A percentile compares a stretch with the other conserved stretches of the same genome.
These are phyloP conservation scores for Callospermophilus lateralis DNA, from an alignment of 2,113 vertebrate genomes.

Conservation along the genomic window DNA sequence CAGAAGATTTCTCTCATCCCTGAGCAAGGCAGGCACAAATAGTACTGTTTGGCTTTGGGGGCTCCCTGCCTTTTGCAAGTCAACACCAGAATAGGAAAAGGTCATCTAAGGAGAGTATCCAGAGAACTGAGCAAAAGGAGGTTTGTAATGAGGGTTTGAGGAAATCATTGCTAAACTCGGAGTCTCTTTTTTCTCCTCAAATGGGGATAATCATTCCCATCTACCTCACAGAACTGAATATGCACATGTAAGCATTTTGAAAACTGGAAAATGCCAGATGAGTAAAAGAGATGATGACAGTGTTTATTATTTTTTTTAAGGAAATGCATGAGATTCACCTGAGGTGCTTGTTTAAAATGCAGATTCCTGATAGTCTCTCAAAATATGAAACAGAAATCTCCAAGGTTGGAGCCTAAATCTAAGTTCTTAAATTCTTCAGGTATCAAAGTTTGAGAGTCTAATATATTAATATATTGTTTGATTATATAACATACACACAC, in stretches of 20 bases:
- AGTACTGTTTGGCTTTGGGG: background rate
- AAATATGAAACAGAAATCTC: conserved; percentile 39
- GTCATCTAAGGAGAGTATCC: conserved; percentile 59
- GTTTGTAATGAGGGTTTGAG: conserved; percentile 12
- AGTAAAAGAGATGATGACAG: conserved; percentile 52
- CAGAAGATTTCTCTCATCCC: conserved; percentile 44
- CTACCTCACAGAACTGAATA: conserved; percentile 66
- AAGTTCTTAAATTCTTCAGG: conserved; percentile 4
- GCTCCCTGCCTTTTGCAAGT: conserved; percentile 18
- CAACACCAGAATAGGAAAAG: conserved; percentile 22
- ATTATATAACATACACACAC: background rate
- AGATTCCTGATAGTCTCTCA: conserved; percentile 34
- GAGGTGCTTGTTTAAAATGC: background rate
- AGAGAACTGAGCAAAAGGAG: background rate
- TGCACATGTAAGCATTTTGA: conserved; percentile 62
- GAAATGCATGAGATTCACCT: conserved; percentile 46
- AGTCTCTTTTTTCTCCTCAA: conserved; percentile 57
- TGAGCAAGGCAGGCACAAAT: conserved; percentile 10
- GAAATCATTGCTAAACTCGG: conserved; percentile 58
- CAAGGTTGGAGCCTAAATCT: background rate
- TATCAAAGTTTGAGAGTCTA: background rate
- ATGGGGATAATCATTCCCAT: conserved; percentile 59
- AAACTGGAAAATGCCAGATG: conserved; percentile 61
- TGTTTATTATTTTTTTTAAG: conserved; percentile 44
- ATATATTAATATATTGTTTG: background rate